A percentile compares a stretch with the other conserved stretches of the same genome.
These are phyloP conservation scores for Python bivittatus DNA, from an alignment of 2,113 vertebrate species.

Conservation along the genomic window DNA sequence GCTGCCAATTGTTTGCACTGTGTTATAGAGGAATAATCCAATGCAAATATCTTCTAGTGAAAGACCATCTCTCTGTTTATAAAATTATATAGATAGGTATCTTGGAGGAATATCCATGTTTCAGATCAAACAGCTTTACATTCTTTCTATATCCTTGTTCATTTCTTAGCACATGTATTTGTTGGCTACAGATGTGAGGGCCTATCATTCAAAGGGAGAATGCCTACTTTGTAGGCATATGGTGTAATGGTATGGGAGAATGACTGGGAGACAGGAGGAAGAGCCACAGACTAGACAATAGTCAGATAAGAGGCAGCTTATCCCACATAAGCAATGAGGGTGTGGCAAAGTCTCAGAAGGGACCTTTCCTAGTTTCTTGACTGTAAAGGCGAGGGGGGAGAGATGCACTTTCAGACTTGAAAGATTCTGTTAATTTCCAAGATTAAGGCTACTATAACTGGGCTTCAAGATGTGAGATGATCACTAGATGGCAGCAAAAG, in stretches of 20 bases:
- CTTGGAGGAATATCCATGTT: not conserved
- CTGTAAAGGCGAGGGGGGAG: not conserved
- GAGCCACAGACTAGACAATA: not conserved
- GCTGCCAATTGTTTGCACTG: not conserved
- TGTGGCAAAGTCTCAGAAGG: not conserved
- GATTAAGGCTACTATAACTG: not conserved
- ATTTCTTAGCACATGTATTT: not conserved
- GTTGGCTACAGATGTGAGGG: not conserved
- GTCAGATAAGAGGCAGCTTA: not conserved
- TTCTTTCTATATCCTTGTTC: not conserved
- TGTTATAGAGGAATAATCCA: not conserved
- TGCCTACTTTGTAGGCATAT: not conserved
- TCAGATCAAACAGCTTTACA: not conserved
- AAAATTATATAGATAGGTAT: not conserved
- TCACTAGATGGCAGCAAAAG: not conserved
- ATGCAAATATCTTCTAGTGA: not conserved
- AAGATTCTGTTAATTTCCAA: not conserved
- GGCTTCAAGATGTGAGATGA: not conserved
- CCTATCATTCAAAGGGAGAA: not conserved
- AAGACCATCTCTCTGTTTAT: not conserved
- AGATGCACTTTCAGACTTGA: not conserved
- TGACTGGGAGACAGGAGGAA: not conserved
- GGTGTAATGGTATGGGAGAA: not conserved
- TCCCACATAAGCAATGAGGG: not conserved
- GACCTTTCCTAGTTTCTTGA: not conserved